Evolutionary conservation across 35 echinoderm and acorn worm species (phyloP).

Genomic region (Lytechinus pictus): DNA sequence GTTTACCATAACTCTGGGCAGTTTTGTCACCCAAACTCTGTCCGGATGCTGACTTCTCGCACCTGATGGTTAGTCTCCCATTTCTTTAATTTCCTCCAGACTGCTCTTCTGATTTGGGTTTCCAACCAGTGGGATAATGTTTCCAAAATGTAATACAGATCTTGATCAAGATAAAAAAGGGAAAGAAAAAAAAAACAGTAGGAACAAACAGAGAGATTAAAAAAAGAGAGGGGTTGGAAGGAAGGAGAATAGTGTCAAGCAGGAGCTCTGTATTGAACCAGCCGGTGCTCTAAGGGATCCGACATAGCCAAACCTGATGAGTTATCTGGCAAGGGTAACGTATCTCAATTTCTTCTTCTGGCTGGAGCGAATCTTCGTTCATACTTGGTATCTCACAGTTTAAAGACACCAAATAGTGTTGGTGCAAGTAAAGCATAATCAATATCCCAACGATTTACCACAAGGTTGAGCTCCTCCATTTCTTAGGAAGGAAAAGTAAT

Average conservation of each 20-base stretch:
- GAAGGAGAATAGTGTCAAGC: slow-evolving; percentile 44
- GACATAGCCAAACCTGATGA: not conserved
- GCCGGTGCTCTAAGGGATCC: slow-evolving; percentile 17
- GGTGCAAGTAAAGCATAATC: not conserved
- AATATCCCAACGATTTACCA: not conserved
- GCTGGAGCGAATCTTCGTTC: not conserved
- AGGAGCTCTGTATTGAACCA: slow-evolving; percentile 33
- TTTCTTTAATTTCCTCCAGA: slow-evolving; percentile 41
- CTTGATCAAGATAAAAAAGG: not conserved
- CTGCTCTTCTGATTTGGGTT: slow-evolving; percentile 30
- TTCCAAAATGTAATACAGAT: slow-evolving; percentile 21
- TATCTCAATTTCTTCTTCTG: not conserved
- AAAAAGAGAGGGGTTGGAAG: not conserved
- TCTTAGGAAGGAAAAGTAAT: slow-evolving; percentile 20
- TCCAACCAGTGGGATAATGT: not conserved
- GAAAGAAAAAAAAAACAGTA: not conserved
- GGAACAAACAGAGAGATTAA: not conserved
- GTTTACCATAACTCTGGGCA: slow-evolving; percentile 45
- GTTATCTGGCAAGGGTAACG: not conserved
- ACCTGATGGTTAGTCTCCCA: not conserved
- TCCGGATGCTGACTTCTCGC: slow-evolving; percentile 47
- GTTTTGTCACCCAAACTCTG: slow-evolving; percentile 50
- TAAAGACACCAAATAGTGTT: not conserved
- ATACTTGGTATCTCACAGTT: not conserved
- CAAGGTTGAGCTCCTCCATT: not conserved